A percentile compares a stretch with the other conserved stretches of the same genome.
Evolutionary conservation across 2,888 invertebrate genomes (phyloP).

Genomic region (Drosophila suboccidentalis): DNA sequence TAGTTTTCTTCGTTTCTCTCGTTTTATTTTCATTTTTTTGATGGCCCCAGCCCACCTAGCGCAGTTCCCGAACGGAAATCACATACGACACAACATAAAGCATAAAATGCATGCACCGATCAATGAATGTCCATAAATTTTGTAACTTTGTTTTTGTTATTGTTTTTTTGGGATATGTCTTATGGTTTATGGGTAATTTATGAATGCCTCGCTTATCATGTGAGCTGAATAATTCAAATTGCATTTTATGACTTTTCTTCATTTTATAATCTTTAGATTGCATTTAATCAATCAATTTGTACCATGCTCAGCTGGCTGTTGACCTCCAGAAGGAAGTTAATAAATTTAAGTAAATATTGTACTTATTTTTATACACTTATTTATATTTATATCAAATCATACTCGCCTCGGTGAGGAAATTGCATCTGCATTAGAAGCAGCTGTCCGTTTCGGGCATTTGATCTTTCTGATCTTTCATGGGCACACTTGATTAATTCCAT

Average conservation of each 20-base stretch:
- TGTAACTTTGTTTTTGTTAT: conserved; percentile 44
- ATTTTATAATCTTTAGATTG: conserved; percentile 48
- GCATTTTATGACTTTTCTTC: conserved; percentile 48
- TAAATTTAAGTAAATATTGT: neutral
- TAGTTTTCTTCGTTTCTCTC: conserved; percentile 37
- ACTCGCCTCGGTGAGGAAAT: neutral
- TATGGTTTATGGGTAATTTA: conserved; percentile 73
- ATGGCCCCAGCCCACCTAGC: conserved; percentile 72
- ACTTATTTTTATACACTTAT: neutral
- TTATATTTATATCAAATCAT: neutral
- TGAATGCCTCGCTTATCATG: conserved; percentile 76
- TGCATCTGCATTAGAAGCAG: conserved; percentile 49
- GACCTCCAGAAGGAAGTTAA: conserved; percentile 36
- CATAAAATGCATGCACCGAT: conserved; percentile 76
- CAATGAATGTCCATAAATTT: conserved; percentile 75
- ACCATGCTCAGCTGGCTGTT: conserved; percentile 51
- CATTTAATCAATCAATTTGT: conserved; percentile 58
- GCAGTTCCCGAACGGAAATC: conserved; percentile 77
- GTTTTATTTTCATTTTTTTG: conserved; percentile 45
- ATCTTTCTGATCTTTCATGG: conserved; percentile 54
- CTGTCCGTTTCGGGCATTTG: conserved; percentile 33
- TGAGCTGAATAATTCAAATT: conserved; percentile 69
- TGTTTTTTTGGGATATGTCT: conserved; percentile 30
- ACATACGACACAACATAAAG: conserved; percentile 78
- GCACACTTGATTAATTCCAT: conserved; percentile 80